Evolutionary conservation across 2,797 vertebrate genomes (phyloP), one percentile per base, ranked within the genome.

Genomic region (Channa striata): DNA sequence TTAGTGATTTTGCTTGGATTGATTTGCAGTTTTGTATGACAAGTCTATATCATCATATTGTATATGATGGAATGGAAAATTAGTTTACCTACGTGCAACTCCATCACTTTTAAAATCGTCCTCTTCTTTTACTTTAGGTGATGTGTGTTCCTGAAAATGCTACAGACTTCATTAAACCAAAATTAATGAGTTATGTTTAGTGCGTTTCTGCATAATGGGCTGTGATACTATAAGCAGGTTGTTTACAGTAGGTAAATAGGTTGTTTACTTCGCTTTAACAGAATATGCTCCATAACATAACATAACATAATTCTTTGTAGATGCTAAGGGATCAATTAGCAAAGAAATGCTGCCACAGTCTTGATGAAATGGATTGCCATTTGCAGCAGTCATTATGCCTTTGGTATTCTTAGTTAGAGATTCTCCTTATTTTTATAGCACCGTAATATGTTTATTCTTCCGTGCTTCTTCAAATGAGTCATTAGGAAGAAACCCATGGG

Each of bases 271-370:
- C 0, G 36, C 56, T 61, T 54, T 42, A 50, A 68, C 30, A 48
- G 7, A 19, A 11, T 65, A 61, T n/a, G 51, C 9, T 72, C 12
- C 2, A n/a, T n/a, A n/a, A n/a, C n/a, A n/a, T n/a, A n/a, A n/a
- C n/a, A n/a, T n/a, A 25, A 51, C 21, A 13, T 71, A 48, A 68
- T 70, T 8, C 30, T 47, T 43, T 48, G 60, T 6, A 44, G 77
- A 86, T 83, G 77, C 81, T 65, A 14, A 8, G 79, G 85, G 83
- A 88, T 89, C 86, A 85, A 85, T 91, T 88, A 91, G 63, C 14
- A 19, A 19, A 59, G 50, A 49, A 53, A 80, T 82, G 48, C 72
- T 73, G 42, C 47, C 42, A 44, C 49, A 74, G 39, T 69, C 64
- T 82, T 53, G 71, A 80, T 66, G 52, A 57, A 68, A 75, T 40